Conservation (phyloP, 2,797 vertebrate genomes). For the Phataginus tetradactyla region DNA sequence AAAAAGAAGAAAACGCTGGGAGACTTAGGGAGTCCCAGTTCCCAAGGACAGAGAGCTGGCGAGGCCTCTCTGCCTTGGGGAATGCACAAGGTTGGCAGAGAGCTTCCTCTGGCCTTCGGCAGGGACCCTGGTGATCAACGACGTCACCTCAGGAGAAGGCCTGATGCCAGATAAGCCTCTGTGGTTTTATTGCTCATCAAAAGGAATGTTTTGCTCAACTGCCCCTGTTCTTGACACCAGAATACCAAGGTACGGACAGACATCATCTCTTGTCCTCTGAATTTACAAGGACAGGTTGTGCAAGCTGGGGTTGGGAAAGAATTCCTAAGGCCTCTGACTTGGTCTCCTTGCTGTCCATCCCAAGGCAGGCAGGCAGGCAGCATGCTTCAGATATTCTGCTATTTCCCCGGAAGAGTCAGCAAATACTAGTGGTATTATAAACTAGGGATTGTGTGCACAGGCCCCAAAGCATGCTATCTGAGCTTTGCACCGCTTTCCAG, state of each 20-base stretch:
- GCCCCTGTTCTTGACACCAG: neutral
- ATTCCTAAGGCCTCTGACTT: neutral
- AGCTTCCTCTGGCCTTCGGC: neutral
- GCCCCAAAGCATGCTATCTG: neutral
- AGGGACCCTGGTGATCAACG: neutral
- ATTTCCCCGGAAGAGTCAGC: neutral
- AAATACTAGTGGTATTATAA: neutral
- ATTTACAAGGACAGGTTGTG: conserved; percentile 25
- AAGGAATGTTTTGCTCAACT: conserved; percentile 37
- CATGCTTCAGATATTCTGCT: too few species aligned
- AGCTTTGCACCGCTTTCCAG: neutral
- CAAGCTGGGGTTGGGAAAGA: neutral
- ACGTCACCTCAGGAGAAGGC: conserved; percentile 17
- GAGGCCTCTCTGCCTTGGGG: neutral
- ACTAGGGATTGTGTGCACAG: neutral
- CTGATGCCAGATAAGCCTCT: conserved; percentile 59
- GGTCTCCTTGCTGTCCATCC: neutral
- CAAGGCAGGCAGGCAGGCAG: neutral
- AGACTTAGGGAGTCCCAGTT: neutral
- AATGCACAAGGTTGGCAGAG: neutral
- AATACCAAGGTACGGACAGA: neutral
- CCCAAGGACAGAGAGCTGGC: neutral
- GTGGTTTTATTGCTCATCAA: conserved; percentile 46
- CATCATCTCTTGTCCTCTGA: conserved; percentile 19
- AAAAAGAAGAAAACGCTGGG: neutral